Percentiles rank a stretch among this genome's conserved stretches.
Conservation (phyloP, 2,888 invertebrate species). For the Stramonita haemastoma region DNA sequence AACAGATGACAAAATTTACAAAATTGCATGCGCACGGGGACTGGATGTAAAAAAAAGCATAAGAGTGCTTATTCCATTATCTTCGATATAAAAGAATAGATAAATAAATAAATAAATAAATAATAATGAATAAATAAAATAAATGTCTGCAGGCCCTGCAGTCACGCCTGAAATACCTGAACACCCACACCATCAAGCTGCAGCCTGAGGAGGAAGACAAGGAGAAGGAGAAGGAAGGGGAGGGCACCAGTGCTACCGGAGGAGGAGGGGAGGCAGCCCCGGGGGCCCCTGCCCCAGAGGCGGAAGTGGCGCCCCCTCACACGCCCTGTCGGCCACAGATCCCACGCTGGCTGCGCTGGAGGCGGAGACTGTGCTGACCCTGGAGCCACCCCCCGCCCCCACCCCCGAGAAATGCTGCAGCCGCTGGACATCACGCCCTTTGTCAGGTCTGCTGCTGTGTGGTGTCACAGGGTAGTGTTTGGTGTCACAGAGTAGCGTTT, state of each 20-base stretch:
- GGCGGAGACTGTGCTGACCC: constrained; percentile 65
- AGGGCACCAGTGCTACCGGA: not conserved
- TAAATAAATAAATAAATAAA: too few species aligned
- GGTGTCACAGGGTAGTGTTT: too few species aligned
- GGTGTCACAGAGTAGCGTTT: too few species aligned
- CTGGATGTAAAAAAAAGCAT: too few species aligned
- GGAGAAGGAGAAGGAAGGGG: constrained; percentile 51
- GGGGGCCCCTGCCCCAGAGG: not conserved
- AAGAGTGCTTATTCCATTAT: too few species aligned
- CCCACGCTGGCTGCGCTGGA: constrained; percentile 46
- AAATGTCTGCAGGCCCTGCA: constrained; percentile 70
- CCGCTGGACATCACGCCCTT: constrained; percentile 74
- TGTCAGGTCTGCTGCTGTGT: constrained; percentile 60
- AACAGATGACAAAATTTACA: too few species aligned
- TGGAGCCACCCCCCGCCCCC: constrained; percentile 72
- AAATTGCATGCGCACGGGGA: too few species aligned
- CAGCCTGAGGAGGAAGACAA: constrained; percentile 56
- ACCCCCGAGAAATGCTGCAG: constrained; percentile 71
- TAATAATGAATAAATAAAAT: too few species aligned
- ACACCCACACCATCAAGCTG: constrained; percentile 71
- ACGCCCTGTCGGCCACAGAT: constrained; percentile 23
- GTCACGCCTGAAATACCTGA: constrained; percentile 74
- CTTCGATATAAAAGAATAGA: too few species aligned
- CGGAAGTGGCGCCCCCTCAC: constrained; percentile 20
- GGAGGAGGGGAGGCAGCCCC: not conserved